A percentile compares a stretch with the other conserved stretches of the same genome.
These are phyloP conservation scores for Colius striatus DNA, from an alignment of 2,113 vertebrate species.

Conservation along the genomic window DNA sequence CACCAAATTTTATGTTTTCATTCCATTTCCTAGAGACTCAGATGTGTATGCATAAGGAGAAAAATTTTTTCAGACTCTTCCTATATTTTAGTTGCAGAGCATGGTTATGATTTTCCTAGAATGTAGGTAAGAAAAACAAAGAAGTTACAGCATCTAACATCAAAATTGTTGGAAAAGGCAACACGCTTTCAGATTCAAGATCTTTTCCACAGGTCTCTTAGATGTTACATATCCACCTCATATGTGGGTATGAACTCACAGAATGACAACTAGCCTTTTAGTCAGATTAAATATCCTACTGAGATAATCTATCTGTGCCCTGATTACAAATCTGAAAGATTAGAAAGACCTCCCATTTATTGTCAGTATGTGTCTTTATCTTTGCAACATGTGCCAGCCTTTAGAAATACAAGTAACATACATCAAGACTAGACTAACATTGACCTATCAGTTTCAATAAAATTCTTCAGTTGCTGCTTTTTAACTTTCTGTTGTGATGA, in stretches of 20 bases:
- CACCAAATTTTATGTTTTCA: not conserved
- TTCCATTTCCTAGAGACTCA: rapidly evolving
- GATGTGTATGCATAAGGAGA: not conserved
- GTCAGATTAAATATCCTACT: not conserved
- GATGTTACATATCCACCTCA: not conserved
- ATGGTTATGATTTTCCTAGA: not conserved
- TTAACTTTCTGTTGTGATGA: not conserved
- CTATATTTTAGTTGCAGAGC: not conserved
- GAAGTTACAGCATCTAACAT: not conserved
- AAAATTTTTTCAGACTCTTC: not conserved
- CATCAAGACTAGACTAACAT: not conserved
- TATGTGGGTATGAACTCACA: not conserved
- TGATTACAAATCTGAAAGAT: not conserved
- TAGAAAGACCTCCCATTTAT: not conserved
- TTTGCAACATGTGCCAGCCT: not conserved
- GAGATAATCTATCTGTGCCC: not conserved
- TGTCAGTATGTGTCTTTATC: not conserved
- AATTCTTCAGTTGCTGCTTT: not conserved
- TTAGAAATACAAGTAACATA: not conserved
- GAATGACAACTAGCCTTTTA: not conserved
- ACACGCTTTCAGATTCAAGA: not conserved
- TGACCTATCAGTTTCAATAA: not conserved
- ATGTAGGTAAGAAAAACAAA: not conserved
- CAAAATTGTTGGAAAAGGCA: not conserved
- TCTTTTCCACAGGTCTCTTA: not conserved